Base-by-base conservation (phyloP, 1,140 invertebrate species). In the Procambarus clarkii region DNA sequence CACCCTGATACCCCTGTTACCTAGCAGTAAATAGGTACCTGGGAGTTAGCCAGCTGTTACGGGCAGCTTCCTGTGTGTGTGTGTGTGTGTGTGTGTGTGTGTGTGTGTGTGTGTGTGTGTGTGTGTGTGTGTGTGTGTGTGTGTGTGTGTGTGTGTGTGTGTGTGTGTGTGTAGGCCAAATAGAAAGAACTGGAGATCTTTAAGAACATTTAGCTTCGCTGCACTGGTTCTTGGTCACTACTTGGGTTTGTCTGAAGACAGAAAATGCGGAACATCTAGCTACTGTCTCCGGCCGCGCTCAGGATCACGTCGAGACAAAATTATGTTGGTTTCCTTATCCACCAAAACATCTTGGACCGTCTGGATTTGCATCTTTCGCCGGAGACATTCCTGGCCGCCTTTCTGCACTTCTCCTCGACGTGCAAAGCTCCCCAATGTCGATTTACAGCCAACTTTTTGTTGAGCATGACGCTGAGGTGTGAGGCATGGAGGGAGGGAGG, bases 261-360 rank as follows among this genome's bases (percentile, higher is more conserved):
- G n/a, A 74, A 34, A 24, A 74, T 74, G 21, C 5, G 69, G 69
- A 34, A 11, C 0, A 74, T 74, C 69, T 34, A 7, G 24, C 69
- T 34, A 69, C n/a, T n/a, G 24, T 21, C 69, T 21, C 5, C n/a
- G 7, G 69, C n/a, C 24, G 24, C 69, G 21, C 69, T 11, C n/a
- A 11, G 69, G 69, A 24, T 74, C 69, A 4, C 21, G n/a, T 0
- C 5, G n/a, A 24, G 69, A 24, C 21, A 74, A 74, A 74, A 24
- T 74, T 74, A 74, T 74, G 69, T n/a, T n/a, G 18, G 4, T 34
- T 21, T 4, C 69, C 34, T 34, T 24, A 71, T 71, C 69, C 69
- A 74, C 69, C 69, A 74, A 74, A 74, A 74, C 69, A 74, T 74
- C 21, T 74, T 74, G 69, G 69, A 24, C 69, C 69, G 7, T 24